Evolutionary conservation across 2,113 vertebrate genomes (phyloP).

Genomic region (Puntigrus tetrazona): DNA sequence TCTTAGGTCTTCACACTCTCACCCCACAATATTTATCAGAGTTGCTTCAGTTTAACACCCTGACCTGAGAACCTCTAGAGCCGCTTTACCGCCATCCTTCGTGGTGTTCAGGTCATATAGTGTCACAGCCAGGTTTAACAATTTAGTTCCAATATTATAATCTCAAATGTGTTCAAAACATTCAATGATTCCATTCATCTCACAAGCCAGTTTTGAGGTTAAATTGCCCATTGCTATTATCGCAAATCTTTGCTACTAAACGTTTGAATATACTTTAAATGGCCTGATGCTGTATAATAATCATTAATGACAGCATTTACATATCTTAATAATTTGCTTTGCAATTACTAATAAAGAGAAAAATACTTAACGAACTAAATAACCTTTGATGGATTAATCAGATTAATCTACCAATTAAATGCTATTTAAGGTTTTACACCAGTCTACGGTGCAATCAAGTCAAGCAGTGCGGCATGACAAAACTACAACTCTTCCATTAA

Average conservation of each 20-base stretch:
- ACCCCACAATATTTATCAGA: not conserved
- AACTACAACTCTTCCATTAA: not conserved
- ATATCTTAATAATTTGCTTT: not conserved
- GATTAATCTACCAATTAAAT: slow-evolving; percentile 7
- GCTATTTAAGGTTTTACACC: not conserved
- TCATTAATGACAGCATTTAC: not conserved
- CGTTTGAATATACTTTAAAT: not conserved
- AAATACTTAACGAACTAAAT: not conserved
- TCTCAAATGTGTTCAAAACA: not conserved
- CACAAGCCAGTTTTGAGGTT: not conserved
- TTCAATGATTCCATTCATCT: not conserved
- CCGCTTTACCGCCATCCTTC: not conserved
- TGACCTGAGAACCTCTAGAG: not conserved
- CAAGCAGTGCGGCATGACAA: not conserved
- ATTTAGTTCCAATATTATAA: not conserved
- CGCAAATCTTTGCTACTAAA: not conserved
- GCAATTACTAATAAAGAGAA: not conserved
- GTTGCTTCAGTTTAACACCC: not conserved
- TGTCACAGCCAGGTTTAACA: not conserved
- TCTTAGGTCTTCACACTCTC: not conserved
- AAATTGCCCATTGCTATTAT: not conserved
- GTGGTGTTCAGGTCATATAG: not conserved
- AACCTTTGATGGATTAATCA: not conserved
- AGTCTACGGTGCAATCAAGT: not conserved
- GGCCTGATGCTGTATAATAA: not conserved